Evolutionary conservation across 2,113 vertebrate genomes (phyloP).

Genomic region (Vicugna pacos): DNA sequence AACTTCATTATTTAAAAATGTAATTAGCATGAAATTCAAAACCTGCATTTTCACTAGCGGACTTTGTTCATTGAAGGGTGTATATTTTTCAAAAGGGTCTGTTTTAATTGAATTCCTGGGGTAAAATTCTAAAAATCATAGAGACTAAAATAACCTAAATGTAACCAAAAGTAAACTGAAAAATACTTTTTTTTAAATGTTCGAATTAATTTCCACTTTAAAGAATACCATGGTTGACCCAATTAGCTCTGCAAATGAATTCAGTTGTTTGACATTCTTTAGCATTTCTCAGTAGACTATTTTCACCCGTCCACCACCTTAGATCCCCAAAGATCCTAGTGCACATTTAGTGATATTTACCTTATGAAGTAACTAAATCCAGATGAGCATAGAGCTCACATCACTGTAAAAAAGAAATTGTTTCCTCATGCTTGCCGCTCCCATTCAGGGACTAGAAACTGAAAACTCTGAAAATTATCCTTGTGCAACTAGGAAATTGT

Average conservation of each 20-base stretch:
- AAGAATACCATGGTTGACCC: constrained; percentile 56
- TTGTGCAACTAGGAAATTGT: constrained; percentile 57
- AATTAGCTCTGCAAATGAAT: constrained; percentile 69
- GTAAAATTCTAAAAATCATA: constrained; percentile 72
- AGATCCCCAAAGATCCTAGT: constrained; percentile 45
- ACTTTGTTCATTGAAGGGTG: constrained; percentile 36
- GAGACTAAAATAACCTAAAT: constrained; percentile 71
- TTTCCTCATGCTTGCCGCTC: constrained; percentile 72
- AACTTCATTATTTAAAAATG: constrained; percentile 74
- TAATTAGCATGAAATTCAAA: constrained; percentile 71
- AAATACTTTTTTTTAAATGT: constrained; percentile 59
- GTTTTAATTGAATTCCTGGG: constrained; percentile 69
- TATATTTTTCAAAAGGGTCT: constrained; percentile 61
- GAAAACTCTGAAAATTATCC: constrained; percentile 62
- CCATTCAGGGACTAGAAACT: constrained; percentile 49
- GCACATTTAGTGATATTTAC: constrained; percentile 76
- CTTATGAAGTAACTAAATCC: constrained; percentile 81
- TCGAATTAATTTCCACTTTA: constrained; percentile 66
- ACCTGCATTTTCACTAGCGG: constrained; percentile 51
- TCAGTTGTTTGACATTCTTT: constrained; percentile 54
- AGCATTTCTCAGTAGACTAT: constrained; percentile 51
- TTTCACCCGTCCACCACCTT: constrained; percentile 15
- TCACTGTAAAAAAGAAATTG: constrained; percentile 76
- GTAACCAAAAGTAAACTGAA: constrained; percentile 70
- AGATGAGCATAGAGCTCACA: constrained; percentile 70